Conservation (phyloP, 2,797 vertebrate genomes). For the Falco berigora region DNA sequence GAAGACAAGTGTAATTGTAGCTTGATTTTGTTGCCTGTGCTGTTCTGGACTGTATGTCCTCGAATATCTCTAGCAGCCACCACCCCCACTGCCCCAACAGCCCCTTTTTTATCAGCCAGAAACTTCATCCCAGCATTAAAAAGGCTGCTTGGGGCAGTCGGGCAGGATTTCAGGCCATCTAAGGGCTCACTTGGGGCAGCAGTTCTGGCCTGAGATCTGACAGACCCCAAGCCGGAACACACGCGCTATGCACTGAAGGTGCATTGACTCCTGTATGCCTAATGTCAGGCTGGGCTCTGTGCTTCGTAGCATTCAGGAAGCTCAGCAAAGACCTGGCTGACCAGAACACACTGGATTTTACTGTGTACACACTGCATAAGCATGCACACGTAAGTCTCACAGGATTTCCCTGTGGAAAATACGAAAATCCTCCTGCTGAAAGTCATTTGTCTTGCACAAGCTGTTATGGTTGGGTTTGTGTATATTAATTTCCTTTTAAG, state of each 20-base stretch:
- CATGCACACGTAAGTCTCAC: neutral
- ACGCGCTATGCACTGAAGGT: fast-evolving
- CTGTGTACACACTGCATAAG: neutral
- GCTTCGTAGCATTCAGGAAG: neutral
- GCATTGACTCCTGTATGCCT: neutral
- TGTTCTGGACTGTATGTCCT: neutral
- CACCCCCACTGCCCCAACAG: neutral
- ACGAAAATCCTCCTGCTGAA: neutral
- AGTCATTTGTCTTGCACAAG: neutral
- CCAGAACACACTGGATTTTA: neutral
- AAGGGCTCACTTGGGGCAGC: neutral
- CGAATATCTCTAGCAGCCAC: neutral
- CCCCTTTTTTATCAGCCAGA: neutral
- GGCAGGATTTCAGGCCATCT: neutral
- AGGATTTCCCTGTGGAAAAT: neutral
- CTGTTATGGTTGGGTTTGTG: neutral
- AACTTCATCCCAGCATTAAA: neutral
- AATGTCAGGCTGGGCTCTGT: neutral
- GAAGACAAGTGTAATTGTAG: neutral
- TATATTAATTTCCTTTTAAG: constrained; percentile 6
- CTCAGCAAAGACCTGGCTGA: neutral
- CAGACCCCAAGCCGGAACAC: fast-evolving
- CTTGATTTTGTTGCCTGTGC: neutral
- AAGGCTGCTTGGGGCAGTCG: neutral
- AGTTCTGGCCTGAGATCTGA: neutral